These are phyloP conservation scores for Napeogenes inachia DNA, from an alignment of 2,888 invertebrate species.

Conservation along the genomic window DNA sequence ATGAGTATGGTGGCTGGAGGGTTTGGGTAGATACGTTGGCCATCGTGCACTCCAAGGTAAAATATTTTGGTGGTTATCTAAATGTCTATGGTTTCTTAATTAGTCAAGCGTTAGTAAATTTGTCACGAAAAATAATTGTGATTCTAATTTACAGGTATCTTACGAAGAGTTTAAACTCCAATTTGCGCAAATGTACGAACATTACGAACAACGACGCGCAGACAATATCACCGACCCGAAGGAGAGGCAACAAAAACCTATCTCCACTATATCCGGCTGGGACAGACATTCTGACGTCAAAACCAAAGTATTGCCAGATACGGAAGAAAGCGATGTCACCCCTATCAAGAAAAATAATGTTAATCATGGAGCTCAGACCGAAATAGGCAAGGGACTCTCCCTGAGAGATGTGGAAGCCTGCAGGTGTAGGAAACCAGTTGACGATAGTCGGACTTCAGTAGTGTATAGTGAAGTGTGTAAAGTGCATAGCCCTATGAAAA, in stretches of 20 bases:
- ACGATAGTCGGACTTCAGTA: slow-evolving; percentile 57
- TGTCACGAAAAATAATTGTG: too few species aligned
- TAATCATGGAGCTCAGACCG: slow-evolving; percentile 70
- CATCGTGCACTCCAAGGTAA: slow-evolving; percentile 98
- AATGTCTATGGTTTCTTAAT: too few species aligned
- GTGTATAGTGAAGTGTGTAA: slow-evolving; percentile 82
- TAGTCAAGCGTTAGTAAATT: too few species aligned
- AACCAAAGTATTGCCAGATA: slow-evolving; percentile 36
- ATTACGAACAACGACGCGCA: slow-evolving; percentile 94
- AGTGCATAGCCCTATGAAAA: slow-evolving; percentile 74
- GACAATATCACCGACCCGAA: slow-evolving; percentile 97
- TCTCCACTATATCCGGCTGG: slow-evolving; percentile 97
- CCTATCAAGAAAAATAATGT: slow-evolving; percentile 47
- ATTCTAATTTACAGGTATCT: slow-evolving; percentile 82
- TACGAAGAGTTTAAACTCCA: slow-evolving; percentile 98
- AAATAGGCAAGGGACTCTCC: slow-evolving; percentile 66
- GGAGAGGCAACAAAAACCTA: slow-evolving; percentile 93
- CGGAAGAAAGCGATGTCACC: slow-evolving; percentile 43
- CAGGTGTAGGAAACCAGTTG: slow-evolving; percentile 45
- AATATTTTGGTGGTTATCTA: slow-evolving; percentile 10
- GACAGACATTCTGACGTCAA: slow-evolving; percentile 77
- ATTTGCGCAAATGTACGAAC: slow-evolving; percentile 98
- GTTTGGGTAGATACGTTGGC: slow-evolving; percentile 99
- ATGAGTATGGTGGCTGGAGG: slow-evolving; percentile 99
- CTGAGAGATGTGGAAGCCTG: slow-evolving; percentile 67